Evolutionary conservation across 35 echinoderm and acorn worm species (phyloP), one percentile per base, ranked within the genome.

Genomic region (Ophiothrix spiculata): DNA sequence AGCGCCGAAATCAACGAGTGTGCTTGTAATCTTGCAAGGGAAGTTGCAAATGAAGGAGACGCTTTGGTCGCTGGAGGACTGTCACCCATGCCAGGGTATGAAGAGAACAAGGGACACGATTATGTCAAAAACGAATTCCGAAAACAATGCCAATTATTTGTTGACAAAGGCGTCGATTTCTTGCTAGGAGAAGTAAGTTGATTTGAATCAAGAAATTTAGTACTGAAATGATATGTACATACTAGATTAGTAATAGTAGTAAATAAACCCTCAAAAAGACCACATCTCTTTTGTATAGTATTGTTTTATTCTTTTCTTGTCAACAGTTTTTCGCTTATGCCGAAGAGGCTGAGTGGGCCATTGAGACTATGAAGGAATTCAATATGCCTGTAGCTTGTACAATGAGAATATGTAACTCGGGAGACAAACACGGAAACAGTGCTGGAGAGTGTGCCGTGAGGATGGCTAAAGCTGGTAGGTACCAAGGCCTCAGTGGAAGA

Each of bases 321-420:
- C n/a, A n/a, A n/a, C n/a, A n/a, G n/a, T n/a, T n/a, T n/a, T n/a
- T n/a, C n/a, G n/a, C n/a, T n/a, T n/a, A n/a, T n/a, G n/a, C n/a
- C n/a, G n/a, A n/a, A n/a, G n/a, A n/a, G n/a, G 81, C 90, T 19
- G 93, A 95, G 38, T 91, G 89, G 93, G 93, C 84, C 28, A 77
- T 95, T 78, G 93, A 95, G 73, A 86, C 79, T 23, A 91, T 95
- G 93, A 91, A 91, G 85, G 38, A 78, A 75, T 39, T 56, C n/a
- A n/a, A n/a, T n/a, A n/a, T n/a, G n/a, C n/a, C n/a, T n/a, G n/a
- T n/a, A n/a, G n/a, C n/a, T n/a, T n/a, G n/a, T n/a, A n/a, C n/a
- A n/a, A n/a, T n/a, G n/a, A n/a, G n/a, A n/a, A n/a, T n/a, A n/a
- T n/a, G n/a, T n/a, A n/a, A n/a, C n/a, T n/a, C n/a, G n/a, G n/a